Base-by-base conservation (phyloP, 2,113 vertebrate species). In the Cryptotis parvus region DNA sequence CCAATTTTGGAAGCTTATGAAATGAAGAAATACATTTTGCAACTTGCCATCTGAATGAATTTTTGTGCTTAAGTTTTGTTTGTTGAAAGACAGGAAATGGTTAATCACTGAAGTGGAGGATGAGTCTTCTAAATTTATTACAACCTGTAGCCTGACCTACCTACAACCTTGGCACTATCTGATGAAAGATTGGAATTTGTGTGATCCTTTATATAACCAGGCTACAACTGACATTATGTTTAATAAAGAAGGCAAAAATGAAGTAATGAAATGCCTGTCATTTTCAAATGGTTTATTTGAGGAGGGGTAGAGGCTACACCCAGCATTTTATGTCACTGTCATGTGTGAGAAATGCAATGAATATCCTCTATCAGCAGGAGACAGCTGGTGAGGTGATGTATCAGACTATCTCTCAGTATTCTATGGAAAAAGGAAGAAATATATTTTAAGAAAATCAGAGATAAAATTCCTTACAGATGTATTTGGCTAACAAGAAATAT, bases 381-480 rank as follows among this genome's bases (percentile, higher is more conserved):
- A 78, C 33, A 63, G 33, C 55, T 76, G 70, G 10, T 49, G 45
- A 49, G 45, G 70, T n/a, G n/a, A n/a, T n/a, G n/a, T n/a, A n/a
- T n/a, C 41, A 35, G n/a, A 93, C 39, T 49, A 49, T 49, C 14
- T 49, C 9, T 66, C 9, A 61, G 26, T 24, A 61, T 20, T 24
- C 43, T 79, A 45, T 41, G 61, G 72, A 78, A 65, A 82, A 37
- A 73, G 29, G 84, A 84, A 41, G 7, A 65, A 88, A 45, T 12
- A 8, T 7, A 61, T 18, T 49, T 80, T 2, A 45, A 91, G 83
- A 58, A 14, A 52, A 27, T 90, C 39, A 41, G 39, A 81, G 12
- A 87, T 15, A 52, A 70, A 41, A 90, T 70, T 74, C 41, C 87
- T 91, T 22, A 49, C 7, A 80, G 72, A 78, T 22, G 93, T 90